Percentiles rank a stretch among this genome's conserved stretches.
These are phyloP conservation scores for Drosophila sturtevanti DNA, from an alignment of 1,140 invertebrate genomes.

Conservation along the genomic window DNA sequence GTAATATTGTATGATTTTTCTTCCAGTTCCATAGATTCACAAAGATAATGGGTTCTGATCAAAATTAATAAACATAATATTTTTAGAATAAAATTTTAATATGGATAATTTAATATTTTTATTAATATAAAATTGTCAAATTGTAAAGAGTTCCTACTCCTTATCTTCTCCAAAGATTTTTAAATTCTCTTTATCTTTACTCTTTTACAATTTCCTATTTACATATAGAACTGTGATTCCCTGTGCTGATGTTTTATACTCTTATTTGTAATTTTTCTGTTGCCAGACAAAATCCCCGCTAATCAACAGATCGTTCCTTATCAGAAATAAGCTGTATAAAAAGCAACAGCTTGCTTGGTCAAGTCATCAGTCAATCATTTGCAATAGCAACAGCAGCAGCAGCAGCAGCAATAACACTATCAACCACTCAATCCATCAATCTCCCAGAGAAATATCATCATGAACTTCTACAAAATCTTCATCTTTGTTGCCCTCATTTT, in stretches of 20 bases:
- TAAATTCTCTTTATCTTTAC: neutral
- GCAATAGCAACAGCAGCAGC: neutral
- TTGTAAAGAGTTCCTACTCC: no score
- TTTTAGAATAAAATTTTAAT: no score
- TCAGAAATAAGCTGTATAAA: neutral
- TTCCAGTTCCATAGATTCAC: no score
- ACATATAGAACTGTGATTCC: neutral
- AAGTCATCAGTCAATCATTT: conserved; percentile 5
- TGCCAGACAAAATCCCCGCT: neutral
- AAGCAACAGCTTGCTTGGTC: neutral
- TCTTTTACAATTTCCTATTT: neutral
- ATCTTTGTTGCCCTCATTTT: conserved; percentile 28
- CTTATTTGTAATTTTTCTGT: neutral
- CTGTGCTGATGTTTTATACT: neutral
- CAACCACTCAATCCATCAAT: neutral
- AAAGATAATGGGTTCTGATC: no score
- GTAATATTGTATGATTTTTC: no score
- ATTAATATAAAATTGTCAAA: no score
- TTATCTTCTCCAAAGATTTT: neutral
- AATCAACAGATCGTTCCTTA: neutral
- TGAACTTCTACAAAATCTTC: conserved; percentile 42
- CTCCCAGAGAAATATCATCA: neutral
- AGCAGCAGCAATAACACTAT: neutral
- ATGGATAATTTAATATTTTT: no score
- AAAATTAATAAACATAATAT: no score